Base-by-base conservation (phyloP, 1,140 invertebrate genomes). In the Saxidomus purpurata region DNA sequence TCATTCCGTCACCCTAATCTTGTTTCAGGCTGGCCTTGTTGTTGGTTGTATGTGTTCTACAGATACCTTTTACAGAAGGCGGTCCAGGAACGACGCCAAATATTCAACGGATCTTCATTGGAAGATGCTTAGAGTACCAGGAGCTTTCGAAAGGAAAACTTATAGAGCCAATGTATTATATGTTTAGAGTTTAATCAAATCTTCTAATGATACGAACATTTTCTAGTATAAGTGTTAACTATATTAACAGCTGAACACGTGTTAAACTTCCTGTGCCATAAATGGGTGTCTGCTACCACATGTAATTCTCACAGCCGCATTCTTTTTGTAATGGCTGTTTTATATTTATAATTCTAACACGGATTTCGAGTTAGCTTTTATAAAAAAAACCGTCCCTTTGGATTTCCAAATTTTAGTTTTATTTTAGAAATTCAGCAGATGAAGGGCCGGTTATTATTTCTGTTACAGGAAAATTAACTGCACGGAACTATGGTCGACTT, bases 91-190 rank as follows among this genome's bases (percentile, higher is more conserved):
- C 74, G 8, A 77, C 74, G 2, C 40, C 22, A 47, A 77, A 77
- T 49, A 77, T 77, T 28, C 2, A 77, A 1, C 6, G 22, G 6
- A 77, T 77, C 15, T 77, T 77, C 28, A 25, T 77, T 40, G 74
- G 74, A 8, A 6, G 74, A 3, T 77, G 74, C 25, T 31, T 77
- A 0, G 74, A 77, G 25, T 77, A 77, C 17, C 22, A 47, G 47
- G 74, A 77, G 31, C 25, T 77, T 19, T 40, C 74, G 2, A 52
- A 17, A 49, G 74, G 74, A 77, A 77, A 19, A 49, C n/a, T 77
- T 0, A 47, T 47, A 13, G 40, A 47, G 19, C 36, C 40, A 40
- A 43, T 11, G 71, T 71, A 15, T 74, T 47, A 43, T 43, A 34
- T 31, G 22, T 25, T 43, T 43, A 3, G 9, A 22, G 3, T 15